A percentile compares a stretch with the other conserved stretches of the same genome.
Conservation (phyloP, 2,113 vertebrate species). For the Hystrix brachyura region DNA sequence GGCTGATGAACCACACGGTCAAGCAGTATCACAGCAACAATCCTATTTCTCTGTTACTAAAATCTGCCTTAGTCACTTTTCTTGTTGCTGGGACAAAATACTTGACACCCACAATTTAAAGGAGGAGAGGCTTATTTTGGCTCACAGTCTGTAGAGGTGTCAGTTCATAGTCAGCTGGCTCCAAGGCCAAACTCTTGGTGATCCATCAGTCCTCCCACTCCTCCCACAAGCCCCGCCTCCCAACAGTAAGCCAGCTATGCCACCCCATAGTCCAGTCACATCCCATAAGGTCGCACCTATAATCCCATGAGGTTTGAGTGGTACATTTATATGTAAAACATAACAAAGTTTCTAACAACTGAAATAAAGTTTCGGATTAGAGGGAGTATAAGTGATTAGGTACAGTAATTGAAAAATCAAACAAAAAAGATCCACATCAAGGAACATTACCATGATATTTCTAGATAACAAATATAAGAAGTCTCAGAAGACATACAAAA, state of each 20-base stretch:
- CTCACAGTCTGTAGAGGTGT: not conserved
- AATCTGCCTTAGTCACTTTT: not conserved
- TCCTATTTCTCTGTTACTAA: not conserved
- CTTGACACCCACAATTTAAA: not conserved
- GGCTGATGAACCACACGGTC: not conserved
- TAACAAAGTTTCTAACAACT: not conserved
- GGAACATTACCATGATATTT: not conserved
- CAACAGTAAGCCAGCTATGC: not conserved
- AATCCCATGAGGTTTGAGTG: not conserved
- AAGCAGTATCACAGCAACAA: not conserved
- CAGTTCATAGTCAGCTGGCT: not conserved
- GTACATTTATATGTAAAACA: not conserved
- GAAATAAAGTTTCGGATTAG: not conserved
- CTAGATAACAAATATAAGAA: not conserved
- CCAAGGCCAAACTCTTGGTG: not conserved
- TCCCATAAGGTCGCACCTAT: not conserved
- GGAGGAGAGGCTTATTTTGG: not conserved
- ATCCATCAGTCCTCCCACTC: not conserved
- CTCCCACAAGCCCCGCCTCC: not conserved
- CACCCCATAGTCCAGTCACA: not conserved
- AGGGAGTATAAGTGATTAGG: not conserved
- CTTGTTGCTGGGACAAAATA: not conserved
- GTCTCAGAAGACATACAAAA: not conserved
- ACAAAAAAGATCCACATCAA: not conserved
- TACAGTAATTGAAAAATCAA: not conserved